Evolutionary conservation across 2,113 vertebrate genomes (phyloP).

Genomic region (Notothenia rossii): DNA sequence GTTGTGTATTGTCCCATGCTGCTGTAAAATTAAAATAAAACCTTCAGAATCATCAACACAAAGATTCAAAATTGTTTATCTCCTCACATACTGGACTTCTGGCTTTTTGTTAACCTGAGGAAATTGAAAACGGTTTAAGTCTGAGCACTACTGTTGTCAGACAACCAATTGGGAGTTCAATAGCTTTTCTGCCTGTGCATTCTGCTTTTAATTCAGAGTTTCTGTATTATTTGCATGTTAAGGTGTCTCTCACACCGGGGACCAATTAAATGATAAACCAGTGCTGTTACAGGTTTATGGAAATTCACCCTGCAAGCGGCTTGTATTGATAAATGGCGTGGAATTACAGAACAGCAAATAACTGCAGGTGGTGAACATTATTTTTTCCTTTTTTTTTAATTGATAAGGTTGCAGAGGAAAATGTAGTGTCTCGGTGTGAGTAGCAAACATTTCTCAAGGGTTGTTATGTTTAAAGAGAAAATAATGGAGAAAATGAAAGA

Average conservation of each 20-base stretch:
- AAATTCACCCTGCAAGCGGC: slow-evolving; percentile 72
- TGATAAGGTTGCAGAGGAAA: slow-evolving; percentile 69
- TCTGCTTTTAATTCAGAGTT: slow-evolving; percentile 63
- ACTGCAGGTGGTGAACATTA: slow-evolving; percentile 72
- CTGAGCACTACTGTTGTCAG: slow-evolving; percentile 45
- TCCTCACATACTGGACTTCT: slow-evolving; percentile 13
- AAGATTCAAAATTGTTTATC: slow-evolving; percentile 5
- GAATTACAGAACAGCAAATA: slow-evolving; percentile 83
- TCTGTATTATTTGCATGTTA: slow-evolving; percentile 79
- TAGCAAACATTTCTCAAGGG: slow-evolving; percentile 57
- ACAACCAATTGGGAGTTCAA: slow-evolving; percentile 68
- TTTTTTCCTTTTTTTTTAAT: slow-evolving; percentile 75
- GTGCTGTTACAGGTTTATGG: slow-evolving; percentile 81
- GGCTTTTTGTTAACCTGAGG: slow-evolving; percentile 29
- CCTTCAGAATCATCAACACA: slow-evolving; percentile 20
- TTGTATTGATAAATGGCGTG: slow-evolving; percentile 77
- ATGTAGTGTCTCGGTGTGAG: slow-evolving; percentile 50
- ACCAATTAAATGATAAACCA: slow-evolving; percentile 84
- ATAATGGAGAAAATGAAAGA: slow-evolving; percentile 40
- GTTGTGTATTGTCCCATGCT: slow-evolving; percentile 2
- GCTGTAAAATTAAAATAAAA: slow-evolving; percentile 19
- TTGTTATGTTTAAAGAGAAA: slow-evolving; percentile 51
- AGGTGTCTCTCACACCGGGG: slow-evolving; percentile 76
- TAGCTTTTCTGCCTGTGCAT: slow-evolving; percentile 44
- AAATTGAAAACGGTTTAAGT: slow-evolving; percentile 51